Conservation (phyloP, 1,140 invertebrate genomes). For the Drosophila orosa region DNA sequence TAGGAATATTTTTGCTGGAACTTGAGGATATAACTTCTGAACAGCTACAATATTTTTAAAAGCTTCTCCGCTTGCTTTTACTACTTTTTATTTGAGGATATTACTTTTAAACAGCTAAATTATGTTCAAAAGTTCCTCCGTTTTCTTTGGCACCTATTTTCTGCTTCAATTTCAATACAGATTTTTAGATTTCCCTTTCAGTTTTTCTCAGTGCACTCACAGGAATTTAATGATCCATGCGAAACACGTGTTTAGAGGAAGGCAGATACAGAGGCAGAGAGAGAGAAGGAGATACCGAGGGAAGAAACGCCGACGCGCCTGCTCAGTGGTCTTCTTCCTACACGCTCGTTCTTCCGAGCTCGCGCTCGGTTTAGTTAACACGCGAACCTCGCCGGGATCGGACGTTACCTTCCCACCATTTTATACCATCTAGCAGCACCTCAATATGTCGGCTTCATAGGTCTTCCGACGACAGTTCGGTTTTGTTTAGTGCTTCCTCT, state of each 20-base stretch:
- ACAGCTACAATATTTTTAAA: neutral
- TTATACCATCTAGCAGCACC: neutral
- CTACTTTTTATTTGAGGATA: too few relatives aligned
- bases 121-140: neutral
- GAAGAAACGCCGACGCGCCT: conserved; percentile 38
- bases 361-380: conserved; percentile 76
- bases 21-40: neutral
- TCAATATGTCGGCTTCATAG: conserved; percentile 3
- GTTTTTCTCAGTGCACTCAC: conserved; percentile 10
- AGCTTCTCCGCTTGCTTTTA: neutral
- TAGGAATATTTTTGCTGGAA: neutral
- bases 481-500: conserved; percentile 57
- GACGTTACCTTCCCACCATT: conserved; percentile 51
- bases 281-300: neutral
- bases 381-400: conserved; percentile 63
- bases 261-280: neutral
- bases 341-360: conserved; percentile 12
- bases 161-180: neutral
- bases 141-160: neutral
- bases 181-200: rapidly evolving
- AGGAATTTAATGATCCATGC: conserved; percentile 44
- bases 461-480: conserved; percentile 24
- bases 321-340: conserved; percentile 38
- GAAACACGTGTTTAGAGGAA: conserved; percentile 67
- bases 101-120: neutral